A percentile compares a stretch with the other conserved stretches of the same genome.
Evolutionary conservation across 2,113 vertebrate species (phyloP).

Genomic region (Gulo gulo): DNA sequence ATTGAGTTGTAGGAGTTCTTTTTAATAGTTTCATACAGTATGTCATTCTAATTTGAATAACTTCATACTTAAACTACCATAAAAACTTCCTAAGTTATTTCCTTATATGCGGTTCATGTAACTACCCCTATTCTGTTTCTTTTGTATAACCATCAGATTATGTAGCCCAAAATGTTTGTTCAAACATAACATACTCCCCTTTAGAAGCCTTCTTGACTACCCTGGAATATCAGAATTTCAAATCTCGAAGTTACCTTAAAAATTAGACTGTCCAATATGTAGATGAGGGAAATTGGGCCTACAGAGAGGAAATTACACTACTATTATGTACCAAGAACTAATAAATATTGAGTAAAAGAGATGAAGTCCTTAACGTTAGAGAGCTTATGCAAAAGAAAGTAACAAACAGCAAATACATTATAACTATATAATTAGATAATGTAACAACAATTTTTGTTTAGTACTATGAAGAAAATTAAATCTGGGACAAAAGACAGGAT

Average conservation of each 20-base stretch:
- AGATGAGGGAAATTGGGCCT: not conserved
- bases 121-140: not conserved
- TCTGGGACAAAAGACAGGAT: not conserved
- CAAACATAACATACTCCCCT: not conserved
- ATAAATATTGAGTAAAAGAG: not conserved
- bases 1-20: not conserved
- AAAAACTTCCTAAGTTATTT: not conserved
- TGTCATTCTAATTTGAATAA: not conserved
- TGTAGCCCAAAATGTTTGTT: not conserved
- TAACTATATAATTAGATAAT: not conserved
- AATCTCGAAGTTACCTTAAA: not conserved
- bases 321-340: not conserved
- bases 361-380: not conserved
- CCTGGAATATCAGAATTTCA: not conserved
- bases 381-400: not conserved
- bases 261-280: not conserved
- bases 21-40: not conserved
- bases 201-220: not conserved
- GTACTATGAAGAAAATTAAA: not conserved
- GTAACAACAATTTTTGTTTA: not conserved
- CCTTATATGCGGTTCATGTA: not conserved
- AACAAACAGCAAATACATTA: not conserved
- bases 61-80: not conserved
- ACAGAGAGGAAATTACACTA: not conserved
- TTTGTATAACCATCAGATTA: not conserved